Conservation (phyloP, 1,140 invertebrate species). For the Dufourea novaeangliae region DNA sequence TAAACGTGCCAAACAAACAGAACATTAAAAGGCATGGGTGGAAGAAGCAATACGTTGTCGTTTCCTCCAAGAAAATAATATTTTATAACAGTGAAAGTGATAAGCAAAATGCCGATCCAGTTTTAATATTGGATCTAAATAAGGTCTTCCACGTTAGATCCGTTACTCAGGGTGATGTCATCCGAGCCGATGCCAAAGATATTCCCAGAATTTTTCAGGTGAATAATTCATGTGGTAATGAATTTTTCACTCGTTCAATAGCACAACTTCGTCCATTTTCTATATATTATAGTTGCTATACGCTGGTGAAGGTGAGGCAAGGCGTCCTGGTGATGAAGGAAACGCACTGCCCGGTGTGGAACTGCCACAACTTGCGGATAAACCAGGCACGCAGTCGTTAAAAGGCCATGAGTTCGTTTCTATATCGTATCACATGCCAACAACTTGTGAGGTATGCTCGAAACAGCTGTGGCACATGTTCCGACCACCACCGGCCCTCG, state of each 20-base stretch:
- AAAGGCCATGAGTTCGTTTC: conserved; percentile 98
- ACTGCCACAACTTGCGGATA: conserved; percentile 83
- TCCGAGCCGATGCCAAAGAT: conserved; percentile 98
- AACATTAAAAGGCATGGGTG: conserved; percentile 97
- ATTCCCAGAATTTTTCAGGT: conserved; percentile 99
- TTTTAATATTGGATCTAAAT: conserved; percentile 97
- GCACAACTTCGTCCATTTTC: not conserved
- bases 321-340: conserved; percentile 89
- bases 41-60: conserved; percentile 98
- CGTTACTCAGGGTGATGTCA: conserved; percentile 99
- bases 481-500: conserved; percentile 96
- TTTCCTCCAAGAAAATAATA: conserved; percentile 97
- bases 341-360: conserved; percentile 78
- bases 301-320: conserved; percentile 95
- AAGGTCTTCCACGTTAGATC: conserved; percentile 99
- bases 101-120: conserved; percentile 96
- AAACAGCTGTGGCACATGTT: conserved; percentile 99
- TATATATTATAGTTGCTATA: conserved; percentile 87
- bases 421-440: conserved; percentile 98
- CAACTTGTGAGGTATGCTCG: conserved; percentile 97
- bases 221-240: conserved; percentile 35
- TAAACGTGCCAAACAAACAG: conserved; percentile 96
- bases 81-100: conserved; percentile 98
- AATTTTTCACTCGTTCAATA: not conserved
- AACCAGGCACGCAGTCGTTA: conserved; percentile 90